Evolutionary conservation across 2,888 invertebrate species (phyloP).

Genomic region (Zele albiditarsus): DNA sequence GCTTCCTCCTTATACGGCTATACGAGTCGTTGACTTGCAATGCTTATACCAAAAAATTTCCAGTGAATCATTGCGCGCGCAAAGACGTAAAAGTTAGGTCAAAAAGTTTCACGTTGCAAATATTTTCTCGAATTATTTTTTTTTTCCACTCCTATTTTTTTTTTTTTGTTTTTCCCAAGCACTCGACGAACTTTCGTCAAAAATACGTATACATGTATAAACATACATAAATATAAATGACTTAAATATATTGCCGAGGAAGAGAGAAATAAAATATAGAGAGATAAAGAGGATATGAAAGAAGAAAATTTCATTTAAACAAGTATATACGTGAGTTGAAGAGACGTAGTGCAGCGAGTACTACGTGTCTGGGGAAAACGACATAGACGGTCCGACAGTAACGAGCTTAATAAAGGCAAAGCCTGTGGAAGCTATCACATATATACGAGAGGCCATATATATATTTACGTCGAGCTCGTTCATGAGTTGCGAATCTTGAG

Average conservation of each 20-base stretch:
- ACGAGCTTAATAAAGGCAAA: conserved; percentile 23
- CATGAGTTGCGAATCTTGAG: neutral
- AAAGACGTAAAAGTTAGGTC: neutral
- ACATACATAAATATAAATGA: conserved; percentile 2
- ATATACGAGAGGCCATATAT: neutral
- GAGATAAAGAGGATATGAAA: neutral
- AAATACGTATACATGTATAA: neutral
- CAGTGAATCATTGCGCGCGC: neutral
- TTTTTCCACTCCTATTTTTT: neutral
- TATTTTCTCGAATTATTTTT: conserved; percentile 2
- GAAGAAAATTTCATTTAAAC: neutral
- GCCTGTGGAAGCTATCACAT: neutral
- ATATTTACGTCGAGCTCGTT: conserved; percentile 3
- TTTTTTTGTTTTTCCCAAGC: too few species aligned
- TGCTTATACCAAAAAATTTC: conserved; percentile 3
- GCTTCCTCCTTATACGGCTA: neutral
- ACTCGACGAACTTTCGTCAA: neutral
- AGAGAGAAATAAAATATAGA: neutral
- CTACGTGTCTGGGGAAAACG: neutral
- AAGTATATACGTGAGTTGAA: conserved; percentile 13
- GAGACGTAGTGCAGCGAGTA: neutral
- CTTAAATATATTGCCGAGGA: neutral
- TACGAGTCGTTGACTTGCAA: conserved; percentile 16
- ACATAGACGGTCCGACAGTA: conserved; percentile 1
- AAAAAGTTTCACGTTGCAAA: conserved; percentile 13